Base-by-base conservation (phyloP, 2,888 invertebrate species). In the Scaeva pyrastri region DNA sequence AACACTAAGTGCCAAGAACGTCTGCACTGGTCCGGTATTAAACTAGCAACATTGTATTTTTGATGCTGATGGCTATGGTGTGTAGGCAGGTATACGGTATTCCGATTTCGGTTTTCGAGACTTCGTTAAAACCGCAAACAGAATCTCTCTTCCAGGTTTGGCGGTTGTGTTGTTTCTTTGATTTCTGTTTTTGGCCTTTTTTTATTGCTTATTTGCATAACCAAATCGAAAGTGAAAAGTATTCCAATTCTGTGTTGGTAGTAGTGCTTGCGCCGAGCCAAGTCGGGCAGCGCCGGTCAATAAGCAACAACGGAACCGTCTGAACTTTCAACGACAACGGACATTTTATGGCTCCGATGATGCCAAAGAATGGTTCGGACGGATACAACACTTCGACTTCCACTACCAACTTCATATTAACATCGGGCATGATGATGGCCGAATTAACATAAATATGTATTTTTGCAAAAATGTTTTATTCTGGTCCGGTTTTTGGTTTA, bases 191-290 rank as follows among this genome's bases (percentile, higher is more conserved):
- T n/a, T 19, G 39, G 43, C 50, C 36, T 45, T 55, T 62, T n/a
- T 55, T 41, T 55, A 11, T 70, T 74, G 56, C 66, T 62, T 64
- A 86, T 86, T 86, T 86, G 86, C 81, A 86, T 86, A 86, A 86
- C 66, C 70, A 82, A 86, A 86, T 82, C 86, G 86, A 86, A 86
- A 86, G 86, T 86, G 86, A 86, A 86, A 82, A 82, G 78, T 71
- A 68, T n/a, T n/a, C 66, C 55, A 31, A 68, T 26, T 70, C 64
- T 21, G 16, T 31, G 8, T 31, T 31, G 31, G 31, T 31, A 16
- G 10, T 36, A 45, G 45, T 68, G 80, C 41, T 62, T 60, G 48
- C 39, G 60, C 43, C 80, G 76, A n/a, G 68, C 70, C 81, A 74
- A 75, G n/a, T n/a, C n/a, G n/a, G 60, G 71, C 23, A 43, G 45